Percentiles rank a stretch among this genome's conserved stretches.
These are phyloP conservation scores for Thamnaconus septentrionalis DNA, from an alignment of 2,113 vertebrate genomes.

Conservation along the genomic window DNA sequence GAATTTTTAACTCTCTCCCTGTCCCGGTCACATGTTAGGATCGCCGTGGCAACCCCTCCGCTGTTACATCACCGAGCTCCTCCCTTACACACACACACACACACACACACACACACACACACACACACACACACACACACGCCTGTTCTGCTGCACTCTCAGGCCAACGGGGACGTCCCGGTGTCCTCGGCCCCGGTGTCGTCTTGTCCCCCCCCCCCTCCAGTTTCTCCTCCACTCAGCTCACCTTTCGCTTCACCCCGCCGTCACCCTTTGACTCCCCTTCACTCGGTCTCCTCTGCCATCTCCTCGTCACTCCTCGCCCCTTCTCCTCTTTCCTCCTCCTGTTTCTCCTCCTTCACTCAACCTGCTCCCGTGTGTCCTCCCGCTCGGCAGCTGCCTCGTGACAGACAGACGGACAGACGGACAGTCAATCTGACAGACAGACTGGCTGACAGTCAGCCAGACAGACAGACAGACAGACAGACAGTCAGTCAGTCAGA, in stretches of 20 bases:
- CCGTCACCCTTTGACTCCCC: neutral
- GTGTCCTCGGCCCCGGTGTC: neutral
- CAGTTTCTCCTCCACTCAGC: neutral
- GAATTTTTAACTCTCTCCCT: conserved; percentile 51
- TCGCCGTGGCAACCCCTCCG: conserved; percentile 30
- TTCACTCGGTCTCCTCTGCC: neutral
- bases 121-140: no score
- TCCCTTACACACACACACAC: no score
- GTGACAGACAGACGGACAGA: neutral
- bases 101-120: no score
- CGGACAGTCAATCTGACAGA: neutral
- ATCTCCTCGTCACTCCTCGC: neutral
- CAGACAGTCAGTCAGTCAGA: neutral
- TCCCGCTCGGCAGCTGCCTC: neutral
- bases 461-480: conserved; percentile 1
- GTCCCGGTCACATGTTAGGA: conserved; percentile 21
- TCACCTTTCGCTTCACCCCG: neutral
- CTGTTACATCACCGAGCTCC: conserved; percentile 23
- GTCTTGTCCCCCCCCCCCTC: neutral
- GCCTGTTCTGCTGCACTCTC: neutral
- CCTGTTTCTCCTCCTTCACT: neutral
- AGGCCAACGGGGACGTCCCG: no score
- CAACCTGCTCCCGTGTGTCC: neutral
- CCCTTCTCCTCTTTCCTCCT: neutral
- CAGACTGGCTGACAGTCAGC: neutral